A percentile compares a stretch with the other conserved stretches of the same genome.
Evolutionary conservation across 1,140 invertebrate genomes (phyloP).

Genomic region (Colletes gigas): DNA sequence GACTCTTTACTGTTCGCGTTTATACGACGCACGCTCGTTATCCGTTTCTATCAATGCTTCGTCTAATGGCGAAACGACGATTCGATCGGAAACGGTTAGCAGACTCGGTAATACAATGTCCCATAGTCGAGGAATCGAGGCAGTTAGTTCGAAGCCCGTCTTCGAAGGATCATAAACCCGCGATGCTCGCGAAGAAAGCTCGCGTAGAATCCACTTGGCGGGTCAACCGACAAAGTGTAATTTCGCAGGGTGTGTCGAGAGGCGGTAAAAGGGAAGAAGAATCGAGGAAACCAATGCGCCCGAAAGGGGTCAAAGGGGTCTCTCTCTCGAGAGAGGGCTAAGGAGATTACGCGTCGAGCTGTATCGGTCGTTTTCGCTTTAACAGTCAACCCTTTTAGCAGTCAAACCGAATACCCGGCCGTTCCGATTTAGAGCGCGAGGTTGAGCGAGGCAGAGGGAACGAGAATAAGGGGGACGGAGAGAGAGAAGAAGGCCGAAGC

Average conservation of each 20-base stretch:
- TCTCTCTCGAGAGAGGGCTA: constrained; percentile 24
- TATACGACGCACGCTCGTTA: too few relatives aligned
- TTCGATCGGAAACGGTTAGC: too few relatives aligned
- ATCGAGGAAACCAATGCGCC: constrained; percentile 45
- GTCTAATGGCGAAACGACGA: too few relatives aligned
- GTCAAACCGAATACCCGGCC: constrained; percentile 53
- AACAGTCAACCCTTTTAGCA: constrained; percentile 65
- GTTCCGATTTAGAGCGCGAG: constrained; percentile 51
- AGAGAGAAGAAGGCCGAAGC: neutral
- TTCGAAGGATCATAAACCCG: constrained; percentile 14
- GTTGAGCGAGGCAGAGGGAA: neutral
- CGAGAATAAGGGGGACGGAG: neutral
- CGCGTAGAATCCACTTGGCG: neutral
- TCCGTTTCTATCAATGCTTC: too few relatives aligned
- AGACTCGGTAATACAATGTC: too few relatives aligned
- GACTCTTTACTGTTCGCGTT: neutral
- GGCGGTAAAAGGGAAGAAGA: constrained; percentile 20
- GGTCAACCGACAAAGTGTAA: neutral
- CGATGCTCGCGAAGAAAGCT: neutral
- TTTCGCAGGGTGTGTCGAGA: neutral
- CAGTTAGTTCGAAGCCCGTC: neutral
- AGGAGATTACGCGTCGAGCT: constrained; percentile 42
- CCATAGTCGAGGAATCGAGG: too few relatives aligned
- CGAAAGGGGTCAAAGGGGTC: constrained; percentile 30
- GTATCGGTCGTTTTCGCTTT: constrained; percentile 58